These are phyloP conservation scores for Sorex maritimensis DNA, from an alignment of 2,797 vertebrate species.

Conservation along the genomic window DNA sequence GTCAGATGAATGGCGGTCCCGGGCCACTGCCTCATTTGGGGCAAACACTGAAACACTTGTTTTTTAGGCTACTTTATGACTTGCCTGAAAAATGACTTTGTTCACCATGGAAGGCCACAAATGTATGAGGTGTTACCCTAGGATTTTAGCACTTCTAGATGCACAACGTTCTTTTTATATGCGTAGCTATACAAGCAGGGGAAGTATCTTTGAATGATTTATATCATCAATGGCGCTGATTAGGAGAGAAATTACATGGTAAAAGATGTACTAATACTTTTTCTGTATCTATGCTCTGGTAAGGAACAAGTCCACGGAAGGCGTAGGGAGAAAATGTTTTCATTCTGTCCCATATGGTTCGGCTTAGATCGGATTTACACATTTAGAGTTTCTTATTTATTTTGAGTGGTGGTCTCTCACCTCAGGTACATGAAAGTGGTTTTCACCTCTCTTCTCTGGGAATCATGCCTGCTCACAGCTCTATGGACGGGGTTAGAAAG, in stretches of 20 bases:
- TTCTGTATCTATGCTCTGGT: conserved; percentile 75
- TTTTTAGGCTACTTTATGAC: conserved; percentile 89
- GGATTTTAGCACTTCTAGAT: conserved; percentile 87
- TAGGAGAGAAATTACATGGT: conserved; percentile 67
- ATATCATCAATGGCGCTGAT: conserved; percentile 83
- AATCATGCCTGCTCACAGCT: conserved; percentile 62
- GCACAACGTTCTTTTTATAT: conserved; percentile 83
- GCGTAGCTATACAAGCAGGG: conserved; percentile 77
- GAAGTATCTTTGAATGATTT: conserved; percentile 83
- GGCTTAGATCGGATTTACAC: conserved; percentile 81
- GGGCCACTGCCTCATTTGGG: conserved; percentile 88
- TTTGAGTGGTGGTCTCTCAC: conserved; percentile 73
- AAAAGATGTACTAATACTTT: conserved; percentile 82
- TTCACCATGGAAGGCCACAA: conserved; percentile 88
- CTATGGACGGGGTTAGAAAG: conserved; percentile 54
- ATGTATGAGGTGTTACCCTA: conserved; percentile 88
- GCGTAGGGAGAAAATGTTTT: conserved; percentile 80
- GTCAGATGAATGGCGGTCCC: conserved; percentile 90
- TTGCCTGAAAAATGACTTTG: conserved; percentile 91
- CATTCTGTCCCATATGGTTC: conserved; percentile 81
- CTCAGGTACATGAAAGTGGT: conserved; percentile 21
- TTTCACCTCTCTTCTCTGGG: conserved; percentile 70
- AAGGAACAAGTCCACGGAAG: conserved; percentile 81
- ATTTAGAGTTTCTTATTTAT: conserved; percentile 74
- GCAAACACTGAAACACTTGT: conserved; percentile 91